A percentile compares a stretch with the other conserved stretches of the same genome.
phyloP scores from a whole-genome alignment of 2,888 invertebrate species.

The Parnassius glacialis region DNA sequence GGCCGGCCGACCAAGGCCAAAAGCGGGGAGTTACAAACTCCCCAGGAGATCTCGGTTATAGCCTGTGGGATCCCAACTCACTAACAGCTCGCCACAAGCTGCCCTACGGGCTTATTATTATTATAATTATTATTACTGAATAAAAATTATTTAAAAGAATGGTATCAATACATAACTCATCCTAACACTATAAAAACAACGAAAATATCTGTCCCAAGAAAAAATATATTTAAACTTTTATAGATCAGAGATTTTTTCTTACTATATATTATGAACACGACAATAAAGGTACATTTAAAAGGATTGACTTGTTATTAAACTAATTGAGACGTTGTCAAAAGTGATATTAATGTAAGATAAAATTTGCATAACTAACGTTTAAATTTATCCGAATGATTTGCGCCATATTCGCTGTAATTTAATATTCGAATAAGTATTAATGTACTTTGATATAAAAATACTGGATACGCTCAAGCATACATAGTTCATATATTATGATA shows the following conservation, averaged over 20 bases:
- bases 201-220: too few species aligned
- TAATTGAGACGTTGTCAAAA: constrained; percentile 21
- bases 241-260: not conserved
- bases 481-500: too few species aligned
- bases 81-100: too few species aligned
- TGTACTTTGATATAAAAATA: constrained; percentile 4
- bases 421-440: constrained; percentile 13
- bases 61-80: too few species aligned
- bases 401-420: constrained; percentile 3
- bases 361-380: constrained; percentile 22
- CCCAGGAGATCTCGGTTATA: too few species aligned
- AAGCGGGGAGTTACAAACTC: too few species aligned
- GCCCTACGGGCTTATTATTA: too few species aligned
- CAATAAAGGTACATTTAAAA: not conserved
- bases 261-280: not conserved
- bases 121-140: too few species aligned
- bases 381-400: constrained; percentile 10
- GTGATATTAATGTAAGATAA: constrained; percentile 16
- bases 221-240: not conserved
- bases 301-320: constrained; percentile 18
- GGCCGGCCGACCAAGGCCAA: too few species aligned
- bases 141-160: too few species aligned
- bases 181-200: too few species aligned
- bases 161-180: too few species aligned
- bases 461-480: constrained; percentile 8